phyloP scores from a whole-genome alignment of 2,888 invertebrate genomes.

The Acheta domesticus region DNA sequence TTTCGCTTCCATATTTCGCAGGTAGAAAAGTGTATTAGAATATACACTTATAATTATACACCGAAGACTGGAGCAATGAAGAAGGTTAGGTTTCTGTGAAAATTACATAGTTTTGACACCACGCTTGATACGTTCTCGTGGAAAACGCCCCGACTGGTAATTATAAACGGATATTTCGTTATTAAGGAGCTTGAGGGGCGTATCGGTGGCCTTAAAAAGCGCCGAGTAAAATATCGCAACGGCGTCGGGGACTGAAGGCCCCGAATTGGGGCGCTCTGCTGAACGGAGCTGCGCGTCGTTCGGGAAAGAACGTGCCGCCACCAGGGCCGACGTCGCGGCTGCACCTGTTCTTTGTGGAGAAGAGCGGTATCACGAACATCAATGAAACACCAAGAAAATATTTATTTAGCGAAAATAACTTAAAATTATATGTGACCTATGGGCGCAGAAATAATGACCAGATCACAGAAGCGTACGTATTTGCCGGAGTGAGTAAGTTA shows the following conservation, averaged over 20 bases:
- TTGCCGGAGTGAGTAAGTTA: too few species aligned
- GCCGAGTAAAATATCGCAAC: slow-evolving; percentile 6
- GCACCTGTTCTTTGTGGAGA: too few species aligned
- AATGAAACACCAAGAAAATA: too few species aligned
- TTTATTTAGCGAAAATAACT: too few species aligned
- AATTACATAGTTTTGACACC: slow-evolving; percentile 11
- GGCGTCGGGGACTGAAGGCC: background rate
- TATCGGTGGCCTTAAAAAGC: background rate
- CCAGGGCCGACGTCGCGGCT: too few species aligned
- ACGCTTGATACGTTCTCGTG: slow-evolving; percentile 1
- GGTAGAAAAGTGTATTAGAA: slow-evolving; percentile 18
- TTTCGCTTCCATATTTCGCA: slow-evolving; percentile 5
- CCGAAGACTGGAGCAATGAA: slow-evolving; percentile 10
- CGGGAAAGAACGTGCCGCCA: too few species aligned
- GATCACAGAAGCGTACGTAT: too few species aligned
- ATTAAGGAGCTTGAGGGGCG: slow-evolving; percentile 5
- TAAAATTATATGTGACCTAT: too few species aligned
- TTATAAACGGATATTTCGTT: slow-evolving; percentile 18
- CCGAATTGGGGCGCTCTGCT: background rate
- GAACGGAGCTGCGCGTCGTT: background rate
- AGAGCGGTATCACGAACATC: too few species aligned
- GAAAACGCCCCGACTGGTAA: slow-evolving; percentile 1
- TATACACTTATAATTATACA: slow-evolving; percentile 18
- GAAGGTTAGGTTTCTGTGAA: slow-evolving; percentile 9
- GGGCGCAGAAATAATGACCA: too few species aligned